phyloP scores from a whole-genome alignment of 2,888 invertebrate genomes.

The Palloptera scutellata region DNA sequence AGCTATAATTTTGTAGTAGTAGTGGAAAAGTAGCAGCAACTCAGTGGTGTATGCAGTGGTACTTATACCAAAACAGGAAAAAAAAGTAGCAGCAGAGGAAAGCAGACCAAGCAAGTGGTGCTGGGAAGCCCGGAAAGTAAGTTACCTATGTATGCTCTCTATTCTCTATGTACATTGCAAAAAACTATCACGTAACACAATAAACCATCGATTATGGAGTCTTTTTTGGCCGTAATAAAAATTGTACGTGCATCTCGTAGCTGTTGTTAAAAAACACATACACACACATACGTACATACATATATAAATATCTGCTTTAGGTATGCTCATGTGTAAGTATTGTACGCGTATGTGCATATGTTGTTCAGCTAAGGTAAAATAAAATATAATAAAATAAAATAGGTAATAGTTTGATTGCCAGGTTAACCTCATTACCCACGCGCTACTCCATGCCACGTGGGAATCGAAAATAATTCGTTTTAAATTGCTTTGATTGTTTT shows the following conservation, averaged over 20 bases:
- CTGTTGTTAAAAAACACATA: not conserved
- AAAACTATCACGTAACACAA: constrained; percentile 45
- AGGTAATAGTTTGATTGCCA: no score
- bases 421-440: no score
- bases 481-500: no score
- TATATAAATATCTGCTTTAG: not conserved
- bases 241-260: constrained; percentile 15
- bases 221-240: constrained; percentile 37
- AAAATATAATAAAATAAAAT: no score
- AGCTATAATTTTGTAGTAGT: constrained; percentile 1
- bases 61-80: not conserved
- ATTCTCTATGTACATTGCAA: constrained; percentile 4
- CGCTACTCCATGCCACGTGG: no score
- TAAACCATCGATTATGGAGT: constrained; percentile 46
- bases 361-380: no score
- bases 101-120: not conserved
- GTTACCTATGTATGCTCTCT: not conserved
- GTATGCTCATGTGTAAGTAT: no score
- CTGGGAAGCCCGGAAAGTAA: not conserved
- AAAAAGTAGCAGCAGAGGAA: not conserved
- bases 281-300: not conserved
- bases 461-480: no score
- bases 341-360: no score
- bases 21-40: no score
- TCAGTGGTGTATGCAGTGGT: no score